Base-by-base conservation (phyloP, 2,888 invertebrate species). In the Carcina quercana region DNA sequence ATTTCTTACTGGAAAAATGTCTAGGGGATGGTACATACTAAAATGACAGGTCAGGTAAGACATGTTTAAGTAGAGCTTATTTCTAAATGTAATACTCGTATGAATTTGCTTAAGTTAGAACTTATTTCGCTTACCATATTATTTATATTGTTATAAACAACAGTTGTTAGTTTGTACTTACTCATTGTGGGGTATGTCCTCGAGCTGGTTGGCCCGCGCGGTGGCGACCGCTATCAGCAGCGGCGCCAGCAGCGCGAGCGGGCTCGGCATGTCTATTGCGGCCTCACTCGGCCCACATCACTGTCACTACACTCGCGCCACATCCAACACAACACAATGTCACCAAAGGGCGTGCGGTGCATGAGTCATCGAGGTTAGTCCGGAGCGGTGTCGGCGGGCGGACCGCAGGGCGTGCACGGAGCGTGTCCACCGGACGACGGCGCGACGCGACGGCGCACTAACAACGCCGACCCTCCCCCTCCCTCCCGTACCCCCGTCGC, bases 141-240 rank as follows among this genome's bases (percentile, higher is more conserved):
- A n/a, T n/a, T n/a, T n/a, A n/a, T n/a, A n/a, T n/a, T n/a, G n/a
- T n/a, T n/a, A n/a, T n/a, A n/a, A n/a, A n/a, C n/a, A n/a, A n/a
- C n/a, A n/a, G n/a, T n/a, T n/a, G n/a, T n/a, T n/a, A n/a, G n/a
- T n/a, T n/a, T n/a, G n/a, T 35, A 87, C 94, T 93, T 87, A 94
- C 94, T 94, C 94, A 82, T 93, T 92, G 75, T 94, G 94, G 38
- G 94, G 94, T 66, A 94, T 94, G 72, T 94, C 94, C 86, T 94
- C 94, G 62, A 93, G 92, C 78, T 94, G 93, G 80, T 93, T 93
- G 55, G 88, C 86, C 51, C 87, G 57, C 48, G 70, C 70, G 11
- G 11, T 12, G 24, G 24, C n/a, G 41, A 60, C 58, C 32, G 66
- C 66, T 47, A 79, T 63, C 46, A 74, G 50, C 44, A 75, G 60